Conservation (phyloP, 2,888 invertebrate species). For the Dastarcus helophoroides region DNA sequence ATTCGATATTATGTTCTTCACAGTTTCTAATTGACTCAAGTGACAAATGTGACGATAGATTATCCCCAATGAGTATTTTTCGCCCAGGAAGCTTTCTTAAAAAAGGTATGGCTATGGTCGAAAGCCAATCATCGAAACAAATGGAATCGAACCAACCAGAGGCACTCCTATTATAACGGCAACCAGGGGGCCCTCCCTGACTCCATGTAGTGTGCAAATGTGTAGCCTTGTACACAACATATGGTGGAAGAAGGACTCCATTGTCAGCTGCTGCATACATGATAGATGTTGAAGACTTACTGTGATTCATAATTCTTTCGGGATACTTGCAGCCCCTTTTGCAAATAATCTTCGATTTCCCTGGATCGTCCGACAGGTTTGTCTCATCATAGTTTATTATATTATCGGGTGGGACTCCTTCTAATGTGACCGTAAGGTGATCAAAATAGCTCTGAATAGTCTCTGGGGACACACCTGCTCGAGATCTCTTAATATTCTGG, state of each 20-base stretch:
- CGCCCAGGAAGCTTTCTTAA: too few relatives aligned
- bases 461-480: slow-evolving; percentile 12
- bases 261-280: slow-evolving; percentile 22
- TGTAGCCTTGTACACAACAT: slow-evolving; percentile 24
- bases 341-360: slow-evolving; percentile 14
- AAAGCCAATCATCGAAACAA: too few relatives aligned
- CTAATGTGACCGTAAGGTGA: slow-evolving; percentile 10
- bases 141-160: too few relatives aligned
- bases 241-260: slow-evolving; percentile 21
- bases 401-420: slow-evolving; percentile 13
- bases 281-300: slow-evolving; percentile 21
- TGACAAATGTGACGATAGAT: too few relatives aligned
- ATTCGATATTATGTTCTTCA: too few relatives aligned
- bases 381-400: slow-evolving; percentile 20
- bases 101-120: too few relatives aligned
- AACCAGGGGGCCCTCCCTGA: slow-evolving; percentile 22
- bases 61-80: too few relatives aligned
- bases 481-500: slow-evolving; percentile 13
- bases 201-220: slow-evolving; percentile 23
- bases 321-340: slow-evolving; percentile 21
- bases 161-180: too few relatives aligned
- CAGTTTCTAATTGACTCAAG: too few relatives aligned
- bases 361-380: slow-evolving; percentile 26
- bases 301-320: slow-evolving; percentile 20
- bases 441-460: slow-evolving; percentile 9